These are phyloP conservation scores for Fragum fragum DNA, from an alignment of 2,888 invertebrate genomes.

Conservation along the genomic window DNA sequence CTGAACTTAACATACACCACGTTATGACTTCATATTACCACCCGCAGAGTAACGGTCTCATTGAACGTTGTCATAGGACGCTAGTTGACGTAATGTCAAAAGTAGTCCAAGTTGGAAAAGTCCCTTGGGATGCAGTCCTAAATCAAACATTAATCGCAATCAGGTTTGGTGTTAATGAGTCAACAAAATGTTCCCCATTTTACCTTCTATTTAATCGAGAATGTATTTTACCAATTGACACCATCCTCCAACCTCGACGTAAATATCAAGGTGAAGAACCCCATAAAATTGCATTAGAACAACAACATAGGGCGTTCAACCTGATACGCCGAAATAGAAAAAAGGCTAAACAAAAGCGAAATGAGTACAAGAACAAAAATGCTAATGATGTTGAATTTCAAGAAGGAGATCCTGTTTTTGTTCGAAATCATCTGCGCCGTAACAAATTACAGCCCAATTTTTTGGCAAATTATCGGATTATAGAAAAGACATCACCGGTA, in stretches of 20 bases:
- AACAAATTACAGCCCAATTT: constrained; percentile 7
- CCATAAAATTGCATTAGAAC: constrained; percentile 55
- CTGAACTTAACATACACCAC: constrained; percentile 42
- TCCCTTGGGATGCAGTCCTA: constrained; percentile 53
- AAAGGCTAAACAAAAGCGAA: constrained; percentile 42
- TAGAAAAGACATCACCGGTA: constrained; percentile 52
- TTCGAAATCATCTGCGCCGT: background rate
- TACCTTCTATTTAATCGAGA: constrained; percentile 55
- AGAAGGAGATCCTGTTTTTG: constrained; percentile 13
- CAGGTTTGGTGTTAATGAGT: constrained; percentile 47
- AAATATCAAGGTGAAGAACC: constrained; percentile 52
- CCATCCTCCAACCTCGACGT: constrained; percentile 46
- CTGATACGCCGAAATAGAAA: constrained; percentile 34
- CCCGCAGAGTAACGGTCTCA: constrained; percentile 22
- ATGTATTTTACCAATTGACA: constrained; percentile 51
- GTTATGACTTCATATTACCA: constrained; percentile 33
- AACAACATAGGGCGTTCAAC: constrained; percentile 55
- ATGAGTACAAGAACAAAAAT: constrained; percentile 42
- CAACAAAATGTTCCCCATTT: constrained; percentile 52
- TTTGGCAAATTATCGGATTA: constrained; percentile 51
- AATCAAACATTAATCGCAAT: constrained; percentile 55
- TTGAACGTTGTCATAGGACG: constrained; percentile 44
- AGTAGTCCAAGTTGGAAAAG: constrained; percentile 27
- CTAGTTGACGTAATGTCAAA: constrained; percentile 42
- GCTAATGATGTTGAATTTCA: constrained; percentile 5